Evolutionary conservation across 2,888 invertebrate species (phyloP), one percentile per base, ranked within the genome.

Genomic region (Caenorhabditis drosophilae): DNA sequence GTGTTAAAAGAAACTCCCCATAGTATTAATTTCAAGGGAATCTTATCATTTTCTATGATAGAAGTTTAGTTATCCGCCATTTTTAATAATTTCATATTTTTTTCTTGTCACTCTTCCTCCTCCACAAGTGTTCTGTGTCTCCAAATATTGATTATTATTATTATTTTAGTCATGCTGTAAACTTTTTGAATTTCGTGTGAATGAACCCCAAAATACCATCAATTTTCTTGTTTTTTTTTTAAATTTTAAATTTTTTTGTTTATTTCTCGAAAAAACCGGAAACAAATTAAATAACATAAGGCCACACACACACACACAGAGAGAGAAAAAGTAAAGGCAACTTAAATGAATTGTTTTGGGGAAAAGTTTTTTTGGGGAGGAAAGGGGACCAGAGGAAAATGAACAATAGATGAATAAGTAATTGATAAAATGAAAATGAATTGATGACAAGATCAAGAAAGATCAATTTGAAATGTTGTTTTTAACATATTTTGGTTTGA

Each of bases 361-460:
- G 15, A n/a, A n/a, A n/a, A n/a, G n/a, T n/a, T n/a, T n/a, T n/a
- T n/a, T n/a, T n/a, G n/a, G n/a, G 42, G 25, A 45, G 25, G n/a
- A 26, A 27, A n/a, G n/a, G 40, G 20, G 40, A 40, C 31, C 31
- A 44, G 44, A 44, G 7, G 16, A 40, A 40, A 20, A 20, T 40
- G 40, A 16, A 16, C 15, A 6, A 40, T 9, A 40, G 15, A 40
- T 40, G 40, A 20, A 22, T 40, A 22, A 40, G 20, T 36, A 22
- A 25, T 49, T 46, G 26, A 15, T 18, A 20, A 34, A 47, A 49
- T 38, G 18, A 35, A 35, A 20, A 16, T 22, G 20, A 48, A 36
- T 18, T 31, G 26, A 6, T 51, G 41, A 51, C 34, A 38, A 20
- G n/a, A 26, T 36, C 27, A 12, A 22, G 40, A 46, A 27, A 46